Conservation (phyloP, 2,797 vertebrate genomes). For the Leucoraja ocellata region DNA sequence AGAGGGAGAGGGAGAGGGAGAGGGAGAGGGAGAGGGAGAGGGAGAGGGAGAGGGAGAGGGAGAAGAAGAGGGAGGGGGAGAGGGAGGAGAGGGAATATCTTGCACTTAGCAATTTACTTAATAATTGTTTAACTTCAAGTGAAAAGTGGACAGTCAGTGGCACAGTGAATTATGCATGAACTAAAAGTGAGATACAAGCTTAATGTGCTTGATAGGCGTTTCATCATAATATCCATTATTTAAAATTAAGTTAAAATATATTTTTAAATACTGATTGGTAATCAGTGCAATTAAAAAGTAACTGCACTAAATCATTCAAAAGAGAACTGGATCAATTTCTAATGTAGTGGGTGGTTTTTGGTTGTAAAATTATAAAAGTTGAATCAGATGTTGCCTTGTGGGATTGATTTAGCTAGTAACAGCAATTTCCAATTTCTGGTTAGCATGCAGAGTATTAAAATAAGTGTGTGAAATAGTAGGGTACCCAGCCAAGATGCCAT, state of each 20-base stretch:
- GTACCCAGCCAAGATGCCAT: neutral
- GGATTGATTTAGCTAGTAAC: neutral
- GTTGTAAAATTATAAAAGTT: neutral
- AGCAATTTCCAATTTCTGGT: neutral
- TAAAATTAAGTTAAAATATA: neutral
- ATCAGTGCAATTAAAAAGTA: neutral
- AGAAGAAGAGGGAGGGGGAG: too few relatives aligned
- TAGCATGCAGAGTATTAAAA: neutral
- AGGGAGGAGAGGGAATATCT: neutral
- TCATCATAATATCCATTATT: neutral
- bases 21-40: too few relatives aligned
- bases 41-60: too few relatives aligned
- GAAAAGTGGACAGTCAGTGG: neutral
- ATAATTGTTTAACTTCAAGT: neutral
- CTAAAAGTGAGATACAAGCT: neutral
- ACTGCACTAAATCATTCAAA: neutral
- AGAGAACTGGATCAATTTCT: neutral
- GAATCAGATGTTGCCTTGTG: too few relatives aligned
- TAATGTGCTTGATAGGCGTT: neutral
- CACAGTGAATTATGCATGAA: neutral
- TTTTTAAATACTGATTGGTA: too few relatives aligned
- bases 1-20: too few relatives aligned
- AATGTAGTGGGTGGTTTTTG: neutral
- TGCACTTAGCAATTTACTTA: neutral
- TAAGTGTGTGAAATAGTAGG: neutral